Base-by-base conservation (phyloP, 2,113 vertebrate genomes). In the Cyphomyrus plagiostoma region DNA sequence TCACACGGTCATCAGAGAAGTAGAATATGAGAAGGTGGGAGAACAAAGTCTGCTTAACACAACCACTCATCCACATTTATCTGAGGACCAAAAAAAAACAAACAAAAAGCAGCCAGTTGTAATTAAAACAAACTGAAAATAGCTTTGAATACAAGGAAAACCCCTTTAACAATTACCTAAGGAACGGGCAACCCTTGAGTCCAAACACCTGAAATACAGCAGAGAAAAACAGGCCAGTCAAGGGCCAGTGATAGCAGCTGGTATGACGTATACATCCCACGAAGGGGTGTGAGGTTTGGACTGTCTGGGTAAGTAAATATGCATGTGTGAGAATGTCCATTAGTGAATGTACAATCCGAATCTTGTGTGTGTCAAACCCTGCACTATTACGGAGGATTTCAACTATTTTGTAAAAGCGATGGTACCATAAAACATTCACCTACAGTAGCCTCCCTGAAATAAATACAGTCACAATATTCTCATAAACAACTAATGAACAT, bases 131-230 rank as follows among this genome's bases (percentile, higher is more conserved):
- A 90, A 87, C n/a, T 87, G 30, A 66, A 88, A 88, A 89, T n/a
- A 89, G 88, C 74, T 87, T 50, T 86, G 45, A 74, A 89, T 86
- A 74, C 35, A 80, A 90, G 92, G 66, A 94, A 90, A 95, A 96
- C 93, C 93, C 94, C 95, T 95, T 89, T 90, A 94, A 91, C 92
- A 93, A 93, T 96, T 95, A 95, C 94, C 95, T 96, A 96, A 91
- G 92, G 91, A 92, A 94, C 0, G 90, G 95, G 93, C 93, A 96
- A 96, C 93, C 94, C 93, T 95, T 94, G 92, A 93, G 91, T 96
- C 94, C 93, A 94, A 94, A 94, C 94, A 95, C 92, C 95, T 95
- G 95, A 94, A 95, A 95, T 94, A 94, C 87, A 96, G 96, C 93
- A 96, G 95, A 96, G 93, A 94, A 95, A 94, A 90, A 94, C 89